These are phyloP conservation scores for Hylia prasina DNA, from an alignment of 2,113 vertebrate species.

Conservation along the genomic window DNA sequence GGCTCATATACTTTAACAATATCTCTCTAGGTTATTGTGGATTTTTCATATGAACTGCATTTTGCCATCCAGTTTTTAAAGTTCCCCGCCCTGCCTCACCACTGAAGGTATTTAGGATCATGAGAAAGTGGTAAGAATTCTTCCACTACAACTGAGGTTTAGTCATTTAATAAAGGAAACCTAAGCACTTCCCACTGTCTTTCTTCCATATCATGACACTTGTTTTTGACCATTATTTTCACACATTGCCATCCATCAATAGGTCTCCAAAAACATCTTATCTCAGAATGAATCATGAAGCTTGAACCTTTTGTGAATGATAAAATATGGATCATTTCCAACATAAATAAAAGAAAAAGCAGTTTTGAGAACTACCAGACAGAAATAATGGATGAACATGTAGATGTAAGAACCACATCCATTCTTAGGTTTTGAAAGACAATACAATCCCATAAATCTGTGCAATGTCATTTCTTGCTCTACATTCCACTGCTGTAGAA, in stretches of 20 bases:
- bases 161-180: neutral
- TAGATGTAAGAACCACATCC: neutral
- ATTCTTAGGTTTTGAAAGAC: neutral
- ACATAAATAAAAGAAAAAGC: neutral
- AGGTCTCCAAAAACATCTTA: neutral
- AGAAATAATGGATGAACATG: neutral
- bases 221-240: neutral
- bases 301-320: neutral
- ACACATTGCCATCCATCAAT: neutral
- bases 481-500: neutral
- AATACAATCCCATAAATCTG: neutral
- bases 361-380: neutral
- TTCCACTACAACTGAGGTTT: neutral
- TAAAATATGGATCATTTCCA: accelerated
- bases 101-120: neutral
- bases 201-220: neutral
- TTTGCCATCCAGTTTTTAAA: neutral
- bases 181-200: neutral
- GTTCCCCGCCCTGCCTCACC: neutral
- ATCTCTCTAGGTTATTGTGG: neutral
- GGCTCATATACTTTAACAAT: neutral
- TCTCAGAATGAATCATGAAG: neutral
- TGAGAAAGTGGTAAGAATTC: neutral
- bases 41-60: neutral
- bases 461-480: neutral